Conservation (phyloP, 2,113 vertebrate species). For the Argyrosomus japonicus region DNA sequence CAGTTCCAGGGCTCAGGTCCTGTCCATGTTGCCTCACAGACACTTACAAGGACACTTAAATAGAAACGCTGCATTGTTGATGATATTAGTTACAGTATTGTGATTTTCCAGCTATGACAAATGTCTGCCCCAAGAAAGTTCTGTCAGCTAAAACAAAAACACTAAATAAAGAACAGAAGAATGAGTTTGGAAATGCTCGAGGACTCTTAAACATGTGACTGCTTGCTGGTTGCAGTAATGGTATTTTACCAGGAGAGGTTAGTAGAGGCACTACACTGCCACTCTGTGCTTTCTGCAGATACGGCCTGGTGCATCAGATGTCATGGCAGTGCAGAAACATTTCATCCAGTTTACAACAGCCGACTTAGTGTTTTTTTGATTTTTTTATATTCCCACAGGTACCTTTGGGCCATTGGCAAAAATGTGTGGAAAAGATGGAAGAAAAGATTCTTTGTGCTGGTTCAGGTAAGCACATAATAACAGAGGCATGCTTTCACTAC, state of each 20-base stretch:
- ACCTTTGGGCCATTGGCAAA: constrained; percentile 97
- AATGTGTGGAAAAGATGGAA: constrained; percentile 99
- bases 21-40: not conserved
- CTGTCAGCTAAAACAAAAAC: not conserved
- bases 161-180: not conserved
- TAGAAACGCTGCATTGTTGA: not conserved
- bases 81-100: not conserved
- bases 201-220: not conserved
- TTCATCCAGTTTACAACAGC: not conserved
- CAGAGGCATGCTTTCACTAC: not conserved
- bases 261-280: constrained; percentile 37
- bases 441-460: constrained; percentile 98
- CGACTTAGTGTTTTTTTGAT: constrained; percentile 2
- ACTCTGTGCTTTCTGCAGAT: not conserved
- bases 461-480: constrained; percentile 89
- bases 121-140: not conserved
- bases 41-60: not conserved
- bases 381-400: constrained; percentile 80
- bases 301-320: not conserved
- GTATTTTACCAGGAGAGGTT: constrained; percentile 72
- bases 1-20: not conserved
- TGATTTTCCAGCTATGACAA: not conserved
- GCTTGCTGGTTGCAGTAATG: constrained; percentile 43
- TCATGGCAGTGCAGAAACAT: not conserved
- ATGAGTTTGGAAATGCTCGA: not conserved